phyloP scores from a whole-genome alignment of 2,113 vertebrate species.

The Cebidichthys violaceus region DNA sequence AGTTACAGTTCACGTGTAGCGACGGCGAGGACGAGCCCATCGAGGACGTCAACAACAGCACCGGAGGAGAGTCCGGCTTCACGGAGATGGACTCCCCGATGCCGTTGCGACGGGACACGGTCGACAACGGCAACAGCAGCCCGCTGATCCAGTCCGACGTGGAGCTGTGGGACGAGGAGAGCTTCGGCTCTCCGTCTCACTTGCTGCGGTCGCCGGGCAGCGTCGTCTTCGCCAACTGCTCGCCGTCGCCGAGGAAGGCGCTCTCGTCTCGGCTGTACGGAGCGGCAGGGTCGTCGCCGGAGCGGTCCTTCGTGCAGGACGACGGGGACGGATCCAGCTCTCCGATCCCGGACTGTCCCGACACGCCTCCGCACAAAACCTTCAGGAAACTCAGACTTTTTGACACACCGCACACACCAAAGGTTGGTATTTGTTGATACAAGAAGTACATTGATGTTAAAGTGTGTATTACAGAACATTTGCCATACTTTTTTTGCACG shows the following conservation, averaged over 20 bases:
- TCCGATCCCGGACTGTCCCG: constrained; percentile 89
- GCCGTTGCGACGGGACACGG: constrained; percentile 75
- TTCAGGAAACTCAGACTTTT: constrained; percentile 95
- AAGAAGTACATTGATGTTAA: too few species aligned
- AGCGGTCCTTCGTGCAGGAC: constrained; percentile 55
- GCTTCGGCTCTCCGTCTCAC: constrained; percentile 88
- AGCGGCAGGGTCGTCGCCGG: constrained; percentile 65
- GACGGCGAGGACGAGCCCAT: constrained; percentile 91
- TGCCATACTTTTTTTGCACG: background rate
- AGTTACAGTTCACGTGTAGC: constrained; percentile 87
- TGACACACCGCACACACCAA: constrained; percentile 96
- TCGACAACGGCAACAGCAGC: constrained; percentile 78
- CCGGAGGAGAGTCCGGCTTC: constrained; percentile 93
- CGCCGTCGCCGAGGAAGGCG: constrained; percentile 84
- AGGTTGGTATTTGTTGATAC: constrained; percentile 81
- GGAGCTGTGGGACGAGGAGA: constrained; percentile 90
- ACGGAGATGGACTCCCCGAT: constrained; percentile 93
- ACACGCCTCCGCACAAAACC: constrained; percentile 96
- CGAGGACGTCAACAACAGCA: constrained; percentile 92
- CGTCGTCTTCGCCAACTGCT: constrained; percentile 81
- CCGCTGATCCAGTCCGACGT: constrained; percentile 81
- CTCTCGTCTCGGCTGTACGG: constrained; percentile 68
- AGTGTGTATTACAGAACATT: background rate
- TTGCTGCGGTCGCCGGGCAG: constrained; percentile 82
- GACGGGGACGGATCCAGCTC: constrained; percentile 83